Evolutionary conservation across 2,888 invertebrate genomes (phyloP).

Genomic region (Stenodera caucasica): DNA sequence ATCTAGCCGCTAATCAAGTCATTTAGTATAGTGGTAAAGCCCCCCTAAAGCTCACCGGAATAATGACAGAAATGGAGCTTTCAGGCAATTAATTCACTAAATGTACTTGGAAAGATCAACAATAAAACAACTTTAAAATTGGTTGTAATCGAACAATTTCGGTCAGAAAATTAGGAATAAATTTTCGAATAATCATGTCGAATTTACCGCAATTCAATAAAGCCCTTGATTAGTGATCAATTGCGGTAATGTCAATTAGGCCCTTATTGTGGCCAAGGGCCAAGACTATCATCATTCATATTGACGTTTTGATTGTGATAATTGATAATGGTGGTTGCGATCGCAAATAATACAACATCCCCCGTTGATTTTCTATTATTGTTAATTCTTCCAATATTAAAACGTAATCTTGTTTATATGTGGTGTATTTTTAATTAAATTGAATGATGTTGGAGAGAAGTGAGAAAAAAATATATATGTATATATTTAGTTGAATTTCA

Average conservation of each 20-base stretch:
- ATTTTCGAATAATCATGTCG: too few species aligned
- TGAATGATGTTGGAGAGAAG: neutral
- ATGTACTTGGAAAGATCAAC: conserved; percentile 17
- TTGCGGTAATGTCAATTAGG: conserved; percentile 1
- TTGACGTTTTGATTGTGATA: neutral
- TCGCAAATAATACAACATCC: too few species aligned
- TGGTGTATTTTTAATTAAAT: conserved; percentile 9
- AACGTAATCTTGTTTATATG: too few species aligned
- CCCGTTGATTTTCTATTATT: too few species aligned
- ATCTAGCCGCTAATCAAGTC: conserved; percentile 20
- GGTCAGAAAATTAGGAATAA: neutral
- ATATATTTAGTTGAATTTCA: conserved; percentile 8
- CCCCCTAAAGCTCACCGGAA: conserved; percentile 6
- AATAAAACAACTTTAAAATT: conserved; percentile 15
- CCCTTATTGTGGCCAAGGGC: conserved; percentile 5
- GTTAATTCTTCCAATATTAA: too few species aligned
- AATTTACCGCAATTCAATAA: neutral
- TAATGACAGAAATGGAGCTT: conserved; percentile 22
- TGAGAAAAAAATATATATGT: neutral
- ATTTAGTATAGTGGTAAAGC: conserved; percentile 6
- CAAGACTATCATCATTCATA: neutral
- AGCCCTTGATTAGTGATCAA: neutral
- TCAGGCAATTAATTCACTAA: conserved; percentile 23
- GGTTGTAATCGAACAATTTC: conserved; percentile 13
- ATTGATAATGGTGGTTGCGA: neutral